These are phyloP conservation scores for Leptocoma aspasia DNA, from an alignment of 2,113 vertebrate genomes.

Conservation along the genomic window DNA sequence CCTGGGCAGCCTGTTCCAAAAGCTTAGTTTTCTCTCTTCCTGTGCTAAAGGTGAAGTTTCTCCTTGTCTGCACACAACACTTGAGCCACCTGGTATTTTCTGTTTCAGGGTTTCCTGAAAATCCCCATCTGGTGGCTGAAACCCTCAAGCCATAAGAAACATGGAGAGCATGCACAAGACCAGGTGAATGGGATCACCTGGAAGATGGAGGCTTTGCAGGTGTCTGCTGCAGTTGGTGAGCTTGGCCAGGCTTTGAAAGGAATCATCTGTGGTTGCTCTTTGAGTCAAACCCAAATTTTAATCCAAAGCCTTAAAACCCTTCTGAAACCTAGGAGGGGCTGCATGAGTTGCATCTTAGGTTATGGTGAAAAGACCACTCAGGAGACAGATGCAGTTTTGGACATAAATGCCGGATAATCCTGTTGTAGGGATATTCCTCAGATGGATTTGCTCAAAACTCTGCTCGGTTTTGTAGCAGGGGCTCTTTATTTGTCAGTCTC, in stretches of 20 bases:
- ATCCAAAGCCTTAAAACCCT: background rate
- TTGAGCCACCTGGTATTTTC: background rate
- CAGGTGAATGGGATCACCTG: conserved; percentile 43
- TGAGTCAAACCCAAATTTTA: background rate
- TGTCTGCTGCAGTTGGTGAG: conserved; percentile 59
- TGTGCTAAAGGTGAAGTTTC: background rate
- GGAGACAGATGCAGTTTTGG: background rate
- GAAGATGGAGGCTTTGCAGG: conserved; percentile 29
- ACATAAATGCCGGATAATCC: background rate
- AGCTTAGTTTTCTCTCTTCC: background rate
- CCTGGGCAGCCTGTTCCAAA: background rate
- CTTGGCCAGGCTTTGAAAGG: background rate
- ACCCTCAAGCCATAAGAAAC: background rate
- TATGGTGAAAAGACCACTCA: background rate
- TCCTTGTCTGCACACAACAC: background rate
- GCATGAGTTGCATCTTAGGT: background rate
- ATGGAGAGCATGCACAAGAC: background rate
- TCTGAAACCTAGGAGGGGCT: background rate
- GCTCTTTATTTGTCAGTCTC: background rate
- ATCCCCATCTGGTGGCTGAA: conserved; percentile 81
- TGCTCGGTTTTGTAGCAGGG: background rate
- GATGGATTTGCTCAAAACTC: background rate
- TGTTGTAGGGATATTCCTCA: background rate
- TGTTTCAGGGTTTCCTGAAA: conserved; percentile 84
- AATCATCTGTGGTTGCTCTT: background rate